Evolutionary conservation across 2,888 invertebrate genomes (phyloP), one percentile per base, ranked within the genome.

Genomic region (Gastrophysa polygoni): DNA sequence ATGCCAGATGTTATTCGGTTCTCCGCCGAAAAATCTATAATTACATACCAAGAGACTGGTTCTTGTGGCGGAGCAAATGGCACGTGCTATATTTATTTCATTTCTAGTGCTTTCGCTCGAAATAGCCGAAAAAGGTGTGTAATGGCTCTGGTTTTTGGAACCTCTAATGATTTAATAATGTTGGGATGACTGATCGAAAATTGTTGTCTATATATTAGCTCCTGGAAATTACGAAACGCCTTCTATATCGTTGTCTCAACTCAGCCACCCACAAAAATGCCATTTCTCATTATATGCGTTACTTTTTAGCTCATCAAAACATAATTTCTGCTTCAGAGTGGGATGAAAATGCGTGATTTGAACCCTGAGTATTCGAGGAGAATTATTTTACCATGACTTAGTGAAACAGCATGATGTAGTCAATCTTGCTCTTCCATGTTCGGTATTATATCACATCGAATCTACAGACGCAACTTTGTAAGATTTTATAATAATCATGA

Each of bases 11-110:
- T 70, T 71, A 61, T 57, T 57, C 64, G 70, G 59, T 59, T 58
- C 68, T 38, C 69, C 69, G 67, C 70, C 63, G 70, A 70, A 74
- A 71, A 74, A 76, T 76, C 71, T 74, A 75, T 76, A 76, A 76
- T 76, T 75, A 76, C 68, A 72, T 54, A 64, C 54, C 43, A 44
- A 52, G 38, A 48, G 48, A 43, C 52, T 57, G 48, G 54, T 24
- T 57, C 55, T 69, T 66, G 67, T 59, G 64, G 66, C 61, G 67
- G 63, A 68, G 68, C 71, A 68, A 71, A 71, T 68, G 73, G 73
- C 73, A 71, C 73, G 73, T 70, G 71, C 70, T 71, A 48, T 64
- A 66, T 62, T 59, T 67, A 62, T 67, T 67, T 54, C 54, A 16
- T 54, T 34, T 68, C 61, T 28, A 57, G 68, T 63, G 58, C 55